A percentile compares a stretch with the other conserved stretches of the same genome.
These are phyloP conservation scores for Drosophila carrolli DNA, from an alignment of 1,140 invertebrate genomes.

Conservation along the genomic window DNA sequence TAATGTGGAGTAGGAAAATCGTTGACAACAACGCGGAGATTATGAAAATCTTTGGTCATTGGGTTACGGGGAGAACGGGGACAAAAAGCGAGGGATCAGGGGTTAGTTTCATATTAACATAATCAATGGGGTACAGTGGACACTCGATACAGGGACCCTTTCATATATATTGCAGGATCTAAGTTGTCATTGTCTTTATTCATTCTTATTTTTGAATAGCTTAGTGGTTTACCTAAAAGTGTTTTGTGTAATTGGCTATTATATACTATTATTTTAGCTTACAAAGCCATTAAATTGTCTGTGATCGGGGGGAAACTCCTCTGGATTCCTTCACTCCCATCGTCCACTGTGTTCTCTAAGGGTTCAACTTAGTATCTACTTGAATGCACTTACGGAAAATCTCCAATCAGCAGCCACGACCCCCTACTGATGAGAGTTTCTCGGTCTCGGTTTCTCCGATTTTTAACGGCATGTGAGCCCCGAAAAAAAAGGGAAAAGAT, in stretches of 20 bases:
- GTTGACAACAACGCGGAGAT: slow-evolving; percentile 60
- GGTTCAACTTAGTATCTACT: slow-evolving; percentile 44
- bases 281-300: not conserved
- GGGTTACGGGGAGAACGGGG: slow-evolving; percentile 23
- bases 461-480: slow-evolving; percentile 20
- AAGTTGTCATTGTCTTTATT: too few relatives aligned
- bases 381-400: slow-evolving; percentile 77
- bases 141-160: not conserved
- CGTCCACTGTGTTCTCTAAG: slow-evolving; percentile 39
- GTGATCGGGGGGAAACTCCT: too few relatives aligned
- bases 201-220: too few relatives aligned
- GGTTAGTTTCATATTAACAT: slow-evolving; percentile 70
- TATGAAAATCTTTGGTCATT: slow-evolving; percentile 64
- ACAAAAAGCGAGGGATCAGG: slow-evolving; percentile 37
- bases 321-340: not conserved
- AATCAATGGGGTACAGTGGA: slow-evolving; percentile 65
- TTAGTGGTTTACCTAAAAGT: too few relatives aligned
- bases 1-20: slow-evolving; percentile 39
- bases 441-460: slow-evolving; percentile 15
- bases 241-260: too few relatives aligned
- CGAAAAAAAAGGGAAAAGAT: slow-evolving; percentile 16
- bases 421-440: slow-evolving; percentile 74
- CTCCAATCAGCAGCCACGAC: slow-evolving; percentile 71
- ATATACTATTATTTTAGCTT: too few relatives aligned
- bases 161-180: too few relatives aligned